These are phyloP conservation scores for Lophura nycthemera DNA, from an alignment of 2,113 vertebrate genomes.

Conservation along the genomic window DNA sequence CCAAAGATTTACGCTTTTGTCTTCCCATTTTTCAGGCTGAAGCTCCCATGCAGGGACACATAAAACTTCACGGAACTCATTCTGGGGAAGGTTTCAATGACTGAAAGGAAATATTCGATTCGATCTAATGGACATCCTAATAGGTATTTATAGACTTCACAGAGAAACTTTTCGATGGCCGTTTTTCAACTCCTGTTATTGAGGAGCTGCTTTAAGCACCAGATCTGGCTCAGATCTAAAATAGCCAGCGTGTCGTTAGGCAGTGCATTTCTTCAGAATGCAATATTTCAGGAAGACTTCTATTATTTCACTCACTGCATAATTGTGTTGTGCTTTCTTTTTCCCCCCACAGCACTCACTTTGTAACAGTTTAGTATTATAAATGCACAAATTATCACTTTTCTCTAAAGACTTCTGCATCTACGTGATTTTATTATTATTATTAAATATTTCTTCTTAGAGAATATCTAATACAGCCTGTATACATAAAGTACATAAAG, in stretches of 20 bases:
- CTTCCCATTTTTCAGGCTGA: not conserved
- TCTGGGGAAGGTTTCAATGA: not conserved
- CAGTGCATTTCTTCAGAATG: not conserved
- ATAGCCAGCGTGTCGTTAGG: not conserved
- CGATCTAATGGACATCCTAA: not conserved
- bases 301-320: not conserved
- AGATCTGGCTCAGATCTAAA: not conserved
- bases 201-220: not conserved
- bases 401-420: not conserved
- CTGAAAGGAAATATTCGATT: conserved; percentile 36
- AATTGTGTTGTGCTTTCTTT: not conserved
- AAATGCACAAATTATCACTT: not conserved
- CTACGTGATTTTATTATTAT: accelerated
- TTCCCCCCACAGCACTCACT: not conserved
- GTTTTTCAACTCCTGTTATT: not conserved
- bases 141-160: conserved; percentile 31
- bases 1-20: conserved; percentile 46
- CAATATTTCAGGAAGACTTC: accelerated
- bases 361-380: not conserved
- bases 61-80: not conserved
- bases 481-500: not conserved
- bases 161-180: not conserved
- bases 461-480: not conserved
- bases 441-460: not conserved
- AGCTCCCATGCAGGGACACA: not conserved